phyloP scores from a whole-genome alignment of 2,113 vertebrate species.

The Thamnophis sirtalis region DNA sequence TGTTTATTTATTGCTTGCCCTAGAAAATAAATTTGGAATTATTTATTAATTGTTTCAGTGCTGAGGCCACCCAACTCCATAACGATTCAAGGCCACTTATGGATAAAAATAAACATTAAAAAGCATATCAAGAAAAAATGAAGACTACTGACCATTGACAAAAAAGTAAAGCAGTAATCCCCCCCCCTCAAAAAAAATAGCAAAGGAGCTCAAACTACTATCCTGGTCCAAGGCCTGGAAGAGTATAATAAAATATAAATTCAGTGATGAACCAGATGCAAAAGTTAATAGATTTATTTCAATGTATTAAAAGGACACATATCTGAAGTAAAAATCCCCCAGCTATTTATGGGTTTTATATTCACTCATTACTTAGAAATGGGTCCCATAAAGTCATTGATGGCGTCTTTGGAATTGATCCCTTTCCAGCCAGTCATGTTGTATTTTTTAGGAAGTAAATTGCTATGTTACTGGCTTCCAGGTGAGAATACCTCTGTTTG shows the following conservation, averaged over 20 bases:
- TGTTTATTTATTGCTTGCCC: not conserved
- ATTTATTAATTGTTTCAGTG: not conserved
- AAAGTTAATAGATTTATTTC: conserved; percentile 37
- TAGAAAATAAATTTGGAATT: conserved; percentile 29
- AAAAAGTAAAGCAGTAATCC: not conserved
- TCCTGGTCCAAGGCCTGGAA: not conserved
- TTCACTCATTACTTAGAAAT: not conserved
- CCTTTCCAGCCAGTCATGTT: not conserved
- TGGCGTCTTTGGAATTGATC: not conserved
- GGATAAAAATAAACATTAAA: not conserved
- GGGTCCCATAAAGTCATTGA: not conserved
- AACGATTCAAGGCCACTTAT: not conserved
- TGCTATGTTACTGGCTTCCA: not conserved
- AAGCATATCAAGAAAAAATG: not conserved
- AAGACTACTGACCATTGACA: not conserved
- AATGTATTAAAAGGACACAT: not conserved
- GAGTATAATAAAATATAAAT: conserved; percentile 9
- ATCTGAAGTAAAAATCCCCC: not conserved
- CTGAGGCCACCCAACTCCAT: not conserved
- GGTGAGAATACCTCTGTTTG: not conserved
- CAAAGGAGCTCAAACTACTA: not conserved
- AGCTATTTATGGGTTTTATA: not conserved
- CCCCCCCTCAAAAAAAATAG: not conserved
- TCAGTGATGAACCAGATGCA: conserved; percentile 42
- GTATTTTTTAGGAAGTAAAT: not conserved